Conservation (phyloP, 1,140 invertebrate genomes). For the Magallana ariakensis region DNA sequence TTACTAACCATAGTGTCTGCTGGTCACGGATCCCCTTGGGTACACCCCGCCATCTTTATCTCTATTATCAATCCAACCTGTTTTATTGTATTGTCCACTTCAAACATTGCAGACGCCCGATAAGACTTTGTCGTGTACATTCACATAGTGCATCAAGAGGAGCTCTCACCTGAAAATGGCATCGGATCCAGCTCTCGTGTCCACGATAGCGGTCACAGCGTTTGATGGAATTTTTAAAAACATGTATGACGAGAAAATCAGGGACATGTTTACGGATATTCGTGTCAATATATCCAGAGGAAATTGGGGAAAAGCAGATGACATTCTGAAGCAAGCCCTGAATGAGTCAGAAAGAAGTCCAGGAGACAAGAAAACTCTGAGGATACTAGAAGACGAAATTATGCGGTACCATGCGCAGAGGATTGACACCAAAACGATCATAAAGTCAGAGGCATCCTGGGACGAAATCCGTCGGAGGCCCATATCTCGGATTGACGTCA, state of each 20-base stretch:
- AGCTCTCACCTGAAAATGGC: neutral
- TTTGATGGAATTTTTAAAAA: slow-evolving; percentile 70
- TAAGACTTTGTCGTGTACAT: no score
- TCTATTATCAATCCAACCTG: no score
- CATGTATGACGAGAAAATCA: slow-evolving; percentile 56
- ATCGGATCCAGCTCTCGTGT: neutral
- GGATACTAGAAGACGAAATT: slow-evolving; percentile 55
- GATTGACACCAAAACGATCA: slow-evolving; percentile 29
- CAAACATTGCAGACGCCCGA: no score
- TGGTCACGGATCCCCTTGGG: no score
- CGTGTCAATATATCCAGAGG: slow-evolving; percentile 52
- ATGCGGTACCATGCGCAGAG: slow-evolving; percentile 51
- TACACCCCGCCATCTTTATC: no score
- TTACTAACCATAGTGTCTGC: no score
- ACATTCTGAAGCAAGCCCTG: slow-evolving; percentile 50
- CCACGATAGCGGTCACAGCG: slow-evolving; percentile 59
- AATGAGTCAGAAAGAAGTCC: slow-evolving; percentile 4
- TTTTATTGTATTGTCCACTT: no score
- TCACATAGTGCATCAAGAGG: no score
- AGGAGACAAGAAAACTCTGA: slow-evolving; percentile 56
- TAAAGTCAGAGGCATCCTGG: slow-evolving; percentile 44
- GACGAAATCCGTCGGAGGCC: slow-evolving; percentile 41
- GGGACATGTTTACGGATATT: slow-evolving; percentile 53
- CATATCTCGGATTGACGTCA: slow-evolving; percentile 53
- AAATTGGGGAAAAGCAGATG: slow-evolving; percentile 47